Base-by-base conservation (phyloP, 2,797 vertebrate genomes). In the Glossophaga mutica region DNA sequence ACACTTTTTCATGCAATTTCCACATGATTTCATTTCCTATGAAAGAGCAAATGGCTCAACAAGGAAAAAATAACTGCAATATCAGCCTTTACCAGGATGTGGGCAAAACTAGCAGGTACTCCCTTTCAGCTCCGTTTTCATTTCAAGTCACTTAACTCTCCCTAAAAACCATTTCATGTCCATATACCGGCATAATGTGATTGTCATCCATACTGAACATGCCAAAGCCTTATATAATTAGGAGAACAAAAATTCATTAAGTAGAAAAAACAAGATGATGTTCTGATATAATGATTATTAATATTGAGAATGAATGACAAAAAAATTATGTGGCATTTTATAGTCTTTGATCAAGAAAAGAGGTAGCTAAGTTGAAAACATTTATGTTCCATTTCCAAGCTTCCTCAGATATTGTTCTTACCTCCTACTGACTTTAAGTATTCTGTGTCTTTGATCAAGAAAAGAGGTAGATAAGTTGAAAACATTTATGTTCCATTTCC, bases 11-110 rank as follows among this genome's bases (percentile, higher is more conserved):
- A 21, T 87, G 16, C 5, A 70, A 42, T 84, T 92, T 92, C 32
- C 78, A 46, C 32, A 83, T 52, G 48, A 78, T 57, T 89, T 91
- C 12, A 87, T 95, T 96, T 96, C 52, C 67, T 37, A 24, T 85
- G 32, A 78, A 82, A 93, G 12, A 76, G 34, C 12, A 62, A 81
- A 76, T 3, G 87, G 21, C 18, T 87, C 22, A 50, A 57, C 2
- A 55, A 70, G 15, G 62, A 87, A 68, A 87, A 29, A 37, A 34
- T 9, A 77, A 48, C 4, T 26, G 18, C 9, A 92, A 0, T 39
- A 29, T 50, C 44, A 21, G 11, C 3, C 34, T 91, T 84, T 26
- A 87, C 26, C 48, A 57, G 26, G 44, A 22, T 73, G 22, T 42
- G 39, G 14, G 4, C 11, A 94, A 83, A 89, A 34, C 44, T 21